A percentile compares a stretch with the other conserved stretches of the same genome.
Conservation (phyloP, 2,888 invertebrate species). For the Vesta saturnalis region DNA sequence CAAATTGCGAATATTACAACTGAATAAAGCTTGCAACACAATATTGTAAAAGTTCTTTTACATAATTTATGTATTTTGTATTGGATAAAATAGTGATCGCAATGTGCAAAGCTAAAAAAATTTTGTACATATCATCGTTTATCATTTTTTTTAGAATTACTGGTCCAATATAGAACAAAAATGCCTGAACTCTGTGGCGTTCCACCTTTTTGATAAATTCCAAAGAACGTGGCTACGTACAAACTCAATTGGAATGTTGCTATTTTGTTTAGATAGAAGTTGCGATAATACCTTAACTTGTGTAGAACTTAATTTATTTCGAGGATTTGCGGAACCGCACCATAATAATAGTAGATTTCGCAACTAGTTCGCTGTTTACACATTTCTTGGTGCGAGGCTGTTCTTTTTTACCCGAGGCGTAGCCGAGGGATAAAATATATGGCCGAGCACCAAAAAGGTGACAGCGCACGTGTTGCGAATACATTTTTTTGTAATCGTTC, state of each 20-base stretch:
- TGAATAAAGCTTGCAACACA: neutral
- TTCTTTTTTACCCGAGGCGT: no score
- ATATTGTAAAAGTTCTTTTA: neutral
- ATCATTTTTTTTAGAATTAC: neutral
- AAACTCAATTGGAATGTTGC: neutral
- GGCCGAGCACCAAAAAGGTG: no score
- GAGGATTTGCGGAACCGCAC: neutral
- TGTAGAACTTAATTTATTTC: neutral
- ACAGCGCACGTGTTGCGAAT: no score
- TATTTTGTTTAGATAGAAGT: neutral
- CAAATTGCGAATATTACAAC: neutral
- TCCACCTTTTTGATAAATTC: neutral
- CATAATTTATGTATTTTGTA: neutral
- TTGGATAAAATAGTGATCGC: neutral
- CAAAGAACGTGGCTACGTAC: neutral
- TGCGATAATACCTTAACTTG: neutral
- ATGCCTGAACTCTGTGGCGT: neutral
- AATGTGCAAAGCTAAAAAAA: neutral
- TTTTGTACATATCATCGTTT: neutral
- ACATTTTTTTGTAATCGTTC: no score
- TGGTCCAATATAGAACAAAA: conserved; percentile 1
- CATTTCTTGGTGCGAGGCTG: no score
- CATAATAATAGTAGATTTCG: no score
- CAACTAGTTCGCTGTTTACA: no score
- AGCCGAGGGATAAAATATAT: no score